Evolutionary conservation across 2,113 vertebrate species (phyloP).

Genomic region (Delphinus delphis): DNA sequence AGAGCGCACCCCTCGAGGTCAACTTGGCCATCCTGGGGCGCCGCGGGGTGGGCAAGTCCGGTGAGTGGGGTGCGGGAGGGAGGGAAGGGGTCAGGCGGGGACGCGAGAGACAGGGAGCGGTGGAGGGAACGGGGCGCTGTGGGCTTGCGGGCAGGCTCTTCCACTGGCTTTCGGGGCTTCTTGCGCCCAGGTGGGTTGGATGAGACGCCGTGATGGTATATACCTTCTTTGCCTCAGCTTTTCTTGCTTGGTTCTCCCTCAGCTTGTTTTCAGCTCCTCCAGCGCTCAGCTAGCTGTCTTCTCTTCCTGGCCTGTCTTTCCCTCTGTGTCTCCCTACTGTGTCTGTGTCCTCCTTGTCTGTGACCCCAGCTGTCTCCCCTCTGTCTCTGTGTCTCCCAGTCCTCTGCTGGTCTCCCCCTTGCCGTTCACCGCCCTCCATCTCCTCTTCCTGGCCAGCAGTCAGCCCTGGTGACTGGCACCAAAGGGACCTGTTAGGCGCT

Average conservation of each 20-base stretch:
- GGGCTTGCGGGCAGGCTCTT: background rate
- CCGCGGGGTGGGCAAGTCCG: slow-evolving; percentile 91
- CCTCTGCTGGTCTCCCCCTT: background rate
- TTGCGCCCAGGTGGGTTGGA: background rate
- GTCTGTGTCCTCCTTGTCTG: background rate
- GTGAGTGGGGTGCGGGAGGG: slow-evolving; percentile 77
- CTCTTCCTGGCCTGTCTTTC: background rate
- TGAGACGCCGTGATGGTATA: background rate
- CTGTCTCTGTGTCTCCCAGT: background rate
- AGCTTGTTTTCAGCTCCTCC: background rate
- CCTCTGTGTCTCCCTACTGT: background rate
- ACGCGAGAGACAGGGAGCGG: too few species aligned
- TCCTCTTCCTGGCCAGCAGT: background rate
- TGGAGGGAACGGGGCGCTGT: background rate
- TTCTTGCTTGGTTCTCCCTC: background rate
- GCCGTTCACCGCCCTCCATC: background rate
- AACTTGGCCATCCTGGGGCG: slow-evolving; percentile 92
- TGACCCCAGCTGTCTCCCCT: background rate
- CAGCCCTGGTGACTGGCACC: background rate
- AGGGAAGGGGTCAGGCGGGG: background rate
- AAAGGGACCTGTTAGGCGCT: background rate
- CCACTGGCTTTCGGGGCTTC: background rate
- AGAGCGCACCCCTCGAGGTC: slow-evolving; percentile 82
- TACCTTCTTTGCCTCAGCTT: slow-evolving; percentile 20
- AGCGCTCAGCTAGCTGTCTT: background rate